Percentiles rank a stretch among this genome's conserved stretches.
These are phyloP conservation scores for Microplitis demolitor DNA, from an alignment of 1,140 invertebrate genomes.

Conservation along the genomic window DNA sequence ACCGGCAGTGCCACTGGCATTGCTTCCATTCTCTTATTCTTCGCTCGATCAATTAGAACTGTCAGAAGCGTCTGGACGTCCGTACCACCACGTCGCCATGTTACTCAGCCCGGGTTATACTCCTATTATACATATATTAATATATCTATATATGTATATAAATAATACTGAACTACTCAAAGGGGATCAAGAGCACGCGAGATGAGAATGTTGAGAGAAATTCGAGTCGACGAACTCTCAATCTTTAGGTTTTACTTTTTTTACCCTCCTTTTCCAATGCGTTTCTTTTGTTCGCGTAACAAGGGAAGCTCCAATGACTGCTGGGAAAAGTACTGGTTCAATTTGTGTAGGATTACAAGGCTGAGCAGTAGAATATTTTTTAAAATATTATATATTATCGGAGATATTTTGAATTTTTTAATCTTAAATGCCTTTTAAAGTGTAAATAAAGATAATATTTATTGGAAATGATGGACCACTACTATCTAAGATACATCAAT, in stretches of 20 bases:
- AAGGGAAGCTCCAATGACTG: slow-evolving; percentile 2
- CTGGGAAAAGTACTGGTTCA: background rate
- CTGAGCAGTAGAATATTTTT: background rate
- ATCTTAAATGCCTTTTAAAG: too few relatives aligned
- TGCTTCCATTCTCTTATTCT: too few relatives aligned
- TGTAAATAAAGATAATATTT: too few relatives aligned
- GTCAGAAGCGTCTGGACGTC: slow-evolving; percentile 35
- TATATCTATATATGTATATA: background rate
- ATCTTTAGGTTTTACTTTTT: slow-evolving; percentile 1
- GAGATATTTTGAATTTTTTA: background rate
- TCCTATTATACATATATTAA: too few relatives aligned
- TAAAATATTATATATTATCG: background rate
- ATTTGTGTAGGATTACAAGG: background rate
- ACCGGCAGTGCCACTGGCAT: too few relatives aligned
- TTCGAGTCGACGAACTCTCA: slow-evolving; percentile 24
- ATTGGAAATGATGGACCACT: too few relatives aligned
- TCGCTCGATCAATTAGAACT: slow-evolving; percentile 31
- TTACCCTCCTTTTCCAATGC: background rate
- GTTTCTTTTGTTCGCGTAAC: slow-evolving; percentile 13
- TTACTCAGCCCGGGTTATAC: background rate
- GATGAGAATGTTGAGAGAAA: slow-evolving; percentile 9
- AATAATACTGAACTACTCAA: background rate
- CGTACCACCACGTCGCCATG: slow-evolving; percentile 22
- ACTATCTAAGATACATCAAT: too few relatives aligned
- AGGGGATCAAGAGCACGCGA: slow-evolving; percentile 3